Base-by-base conservation (phyloP, 1,140 invertebrate genomes). In the Nebria ingens region DNA sequence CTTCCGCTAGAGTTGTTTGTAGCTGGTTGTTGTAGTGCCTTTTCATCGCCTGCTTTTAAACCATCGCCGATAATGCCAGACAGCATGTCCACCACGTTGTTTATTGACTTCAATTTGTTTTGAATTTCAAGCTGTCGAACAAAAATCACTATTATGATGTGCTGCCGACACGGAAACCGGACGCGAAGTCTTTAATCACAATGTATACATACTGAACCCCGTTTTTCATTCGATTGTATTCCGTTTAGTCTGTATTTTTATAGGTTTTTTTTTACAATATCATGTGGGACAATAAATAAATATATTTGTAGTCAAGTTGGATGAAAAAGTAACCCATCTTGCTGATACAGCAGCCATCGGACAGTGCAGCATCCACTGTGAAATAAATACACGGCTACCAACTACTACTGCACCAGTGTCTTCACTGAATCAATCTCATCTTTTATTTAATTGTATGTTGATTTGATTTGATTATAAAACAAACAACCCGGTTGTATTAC, bases 71-170 rank as follows among this genome's bases (percentile, higher is more conserved):
- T 89, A 60, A 89, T 86, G 20, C 81, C 81, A 23, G 85, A 86
- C 50, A 90, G 71, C 84, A 89, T 89, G 61, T 90, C 86, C 60
- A 90, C 87, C 1, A 89, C 86, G 69, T 87, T 89, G 69, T 83
- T 81, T 61, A 89, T 87, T 0, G 86, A 85, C 69, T 86, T 87
- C 70, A 89, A 72, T 75, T 89, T 89, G 62, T 81, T 86, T 70
- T 87, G 83, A 56, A 90, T 87, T 76, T 89, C 86, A 66, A 81
- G 77, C 87, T 89, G 75, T 60, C 64, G 63, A 69, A 60, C 64
- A 62, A 61, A 53, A 61, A 64, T 55, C 13, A 12, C 15, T 51
- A 49, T 21, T 11, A n/a, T 15, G 20, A 55, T 12, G 40, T 51
- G 4, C 9, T 17, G 2, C 11, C 2, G 9, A 42, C 9, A 54